Base-by-base conservation (phyloP, 2,797 vertebrate species). In the Jordanella pulchra region DNA sequence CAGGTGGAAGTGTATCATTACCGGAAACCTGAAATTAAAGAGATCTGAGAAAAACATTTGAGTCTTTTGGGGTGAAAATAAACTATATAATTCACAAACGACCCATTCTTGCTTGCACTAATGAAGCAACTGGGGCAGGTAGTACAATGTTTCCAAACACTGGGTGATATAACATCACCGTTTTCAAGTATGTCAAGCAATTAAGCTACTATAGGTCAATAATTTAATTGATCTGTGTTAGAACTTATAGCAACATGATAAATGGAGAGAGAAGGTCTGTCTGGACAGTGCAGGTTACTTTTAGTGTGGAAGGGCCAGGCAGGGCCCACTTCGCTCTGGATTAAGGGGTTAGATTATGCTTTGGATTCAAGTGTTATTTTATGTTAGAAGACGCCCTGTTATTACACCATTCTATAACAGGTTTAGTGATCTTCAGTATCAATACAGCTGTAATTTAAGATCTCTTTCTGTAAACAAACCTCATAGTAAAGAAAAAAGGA, bases 271-370 rank as follows among this genome's bases (percentile, higher is more conserved):
- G 78, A 88, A 91, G 90, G 85, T 87, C 84, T 94, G 93, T 95
- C 96, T 94, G 95, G 95, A 95, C 90, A 84, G 88, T 75, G 70
- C 44, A 48, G 84, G 72, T 87, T 89, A 89, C 89, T 87, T 71
- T 48, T 67, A 73, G 75, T 84, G 85, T 86, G 86, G 81, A n/a
- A n/a, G n/a, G 39, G 39, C 32, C 83, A 85, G 86, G 87, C 89
- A 89, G 74, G 93, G 90, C 82, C 87, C 73, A 81, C 87, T 89
- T 73, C 85, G 91, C 92, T 79, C 91, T 83, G 91, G 90, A 94
- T 95, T 95, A 94, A 91, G 83, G 90, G 92, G 90, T 91, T 92
- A 91, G 90, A 94, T 93, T 91, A 71, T 84, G 86, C 90, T 91
- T 79, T 74, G 86, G 92, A 93, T 91, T 89, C 85, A 75, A 93